Base-by-base conservation (phyloP, 2,113 vertebrate species). In the Gobio gobio region DNA sequence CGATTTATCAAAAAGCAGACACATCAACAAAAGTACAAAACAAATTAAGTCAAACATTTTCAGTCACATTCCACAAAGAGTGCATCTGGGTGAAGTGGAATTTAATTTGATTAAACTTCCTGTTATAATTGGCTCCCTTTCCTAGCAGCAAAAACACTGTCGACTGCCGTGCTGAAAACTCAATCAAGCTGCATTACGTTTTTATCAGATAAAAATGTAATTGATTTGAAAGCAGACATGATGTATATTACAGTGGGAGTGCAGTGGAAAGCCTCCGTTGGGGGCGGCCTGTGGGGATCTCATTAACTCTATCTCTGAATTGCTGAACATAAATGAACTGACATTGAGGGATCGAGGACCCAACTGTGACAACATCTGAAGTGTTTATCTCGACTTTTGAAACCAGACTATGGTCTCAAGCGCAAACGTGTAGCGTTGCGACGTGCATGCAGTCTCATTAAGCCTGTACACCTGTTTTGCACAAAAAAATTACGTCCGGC, bases 181-280 rank as follows among this genome's bases (percentile, higher is more conserved):
- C 92, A 94, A 95, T 95, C 95, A 95, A 88, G 90, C 88, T 74
- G 92, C 94, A 94, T 94, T 93, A 94, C 91, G 88, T 92, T 90
- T 92, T 91, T 93, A 94, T 94, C 94, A 94, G 93, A 95, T 93
- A 92, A 92, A 95, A 95, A 92, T 91, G 90, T 94, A 94, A 95
- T 94, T 95, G 94, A 95, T 94, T 93, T 94, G 92, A 94, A 94
- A 93, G 93, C 92, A 93, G 94, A 94, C 94, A 93, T 91, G 91
- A 95, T 93, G 93, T 94, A 94, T 91, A 94, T 94, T 92, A 93
- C 88, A 89, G 91, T 88, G 86, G 84, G 91, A 90, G 88, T 90
- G 70, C 63, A 43, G 83, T n/a, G 87, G 84, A 83, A 82, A 58
- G 75, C 89, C 83, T 93, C 90, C 88, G 90, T 70, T 58, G 92